Evolutionary conservation across 2,888 invertebrate genomes (phyloP).

Genomic region (Leucophenga maculata): DNA sequence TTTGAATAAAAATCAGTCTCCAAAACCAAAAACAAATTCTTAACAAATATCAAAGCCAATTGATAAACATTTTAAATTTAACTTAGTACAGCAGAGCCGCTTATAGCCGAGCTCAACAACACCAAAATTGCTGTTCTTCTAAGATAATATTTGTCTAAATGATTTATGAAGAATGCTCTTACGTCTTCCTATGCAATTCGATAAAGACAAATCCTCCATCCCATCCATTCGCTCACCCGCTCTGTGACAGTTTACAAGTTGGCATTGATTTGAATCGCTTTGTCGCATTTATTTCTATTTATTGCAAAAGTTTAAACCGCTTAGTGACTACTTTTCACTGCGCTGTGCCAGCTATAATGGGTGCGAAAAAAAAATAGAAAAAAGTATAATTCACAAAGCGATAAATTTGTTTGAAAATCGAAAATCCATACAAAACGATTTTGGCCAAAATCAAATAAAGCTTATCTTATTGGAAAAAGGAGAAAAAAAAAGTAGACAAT

Average conservation of each 20-base stretch:
- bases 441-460: neutral
- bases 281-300: slow-evolving; percentile 52
- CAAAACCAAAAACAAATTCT: too few relatives aligned
- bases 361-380: neutral
- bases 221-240: neutral
- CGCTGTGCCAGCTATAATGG: too few relatives aligned
- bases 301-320: slow-evolving; percentile 33
- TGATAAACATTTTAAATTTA: too few relatives aligned
- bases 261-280: slow-evolving; percentile 30
- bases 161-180: too few relatives aligned
- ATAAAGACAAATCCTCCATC: slow-evolving; percentile 43
- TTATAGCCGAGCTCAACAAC: too few relatives aligned
- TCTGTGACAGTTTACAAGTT: slow-evolving; percentile 11
- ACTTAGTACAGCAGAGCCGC: too few relatives aligned
- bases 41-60: too few relatives aligned
- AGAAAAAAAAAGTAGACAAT: slow-evolving; percentile 10
- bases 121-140: too few relatives aligned
- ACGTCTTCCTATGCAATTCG: too few relatives aligned
- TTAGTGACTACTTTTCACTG: neutral
- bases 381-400: slow-evolving; percentile 2
- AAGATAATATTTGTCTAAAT: too few relatives aligned
- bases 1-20: too few relatives aligned
- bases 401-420: slow-evolving; percentile 20
- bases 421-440: slow-evolving; percentile 16
- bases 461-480: slow-evolving; percentile 24